Base-by-base conservation (phyloP, 2,888 invertebrate species). In the Branchipolynoe longqiensis region DNA sequence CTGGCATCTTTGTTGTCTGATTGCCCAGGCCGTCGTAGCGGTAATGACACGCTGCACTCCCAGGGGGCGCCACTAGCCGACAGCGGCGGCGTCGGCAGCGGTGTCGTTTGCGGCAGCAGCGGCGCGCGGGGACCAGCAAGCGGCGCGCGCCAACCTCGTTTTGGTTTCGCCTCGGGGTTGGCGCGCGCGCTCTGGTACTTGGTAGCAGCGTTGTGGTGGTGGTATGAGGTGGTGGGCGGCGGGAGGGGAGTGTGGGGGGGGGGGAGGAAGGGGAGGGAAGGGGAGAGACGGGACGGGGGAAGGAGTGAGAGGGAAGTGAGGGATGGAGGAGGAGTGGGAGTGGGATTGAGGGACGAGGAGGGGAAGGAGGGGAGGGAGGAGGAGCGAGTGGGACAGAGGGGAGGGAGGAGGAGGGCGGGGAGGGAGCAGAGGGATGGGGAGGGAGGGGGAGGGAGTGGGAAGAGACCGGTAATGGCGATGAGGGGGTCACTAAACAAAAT, bases 401-500 rank as follows among this genome's bases (percentile, higher is more conserved):
- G 62, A 25, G 62, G 62, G 14, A n/a, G 25, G 62, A 6, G n/a
- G 25, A 12, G 28, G 28, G 28, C n/a, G 62, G 62, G 12, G 12
- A 22, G 8, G 6, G 25, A n/a, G n/a, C 31, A 6, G 12, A 6
- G n/a, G 62, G 62, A 12, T 8, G 8, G 12, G 28, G n/a, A 8
- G 14, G 28, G 28, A n/a, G n/a, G n/a, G n/a, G n/a, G n/a, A n/a
- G n/a, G n/a, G n/a, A n/a, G n/a, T n/a, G n/a, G n/a, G n/a, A n/a
- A n/a, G n/a, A n/a, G n/a, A n/a, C n/a, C n/a, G 28, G 31, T 41
- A 54, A 54, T 41, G 48, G 41, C 12, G 25, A 73, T 73, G 38
- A 36, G 64, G 73, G 78, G 78, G 48, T 48, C 78, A 48, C 78
- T 73, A 73, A 73, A 78, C 78, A 78, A 78, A 78, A 48, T 78